These are phyloP conservation scores for Euura lappo DNA, from an alignment of 1,140 invertebrate species.

Conservation along the genomic window DNA sequence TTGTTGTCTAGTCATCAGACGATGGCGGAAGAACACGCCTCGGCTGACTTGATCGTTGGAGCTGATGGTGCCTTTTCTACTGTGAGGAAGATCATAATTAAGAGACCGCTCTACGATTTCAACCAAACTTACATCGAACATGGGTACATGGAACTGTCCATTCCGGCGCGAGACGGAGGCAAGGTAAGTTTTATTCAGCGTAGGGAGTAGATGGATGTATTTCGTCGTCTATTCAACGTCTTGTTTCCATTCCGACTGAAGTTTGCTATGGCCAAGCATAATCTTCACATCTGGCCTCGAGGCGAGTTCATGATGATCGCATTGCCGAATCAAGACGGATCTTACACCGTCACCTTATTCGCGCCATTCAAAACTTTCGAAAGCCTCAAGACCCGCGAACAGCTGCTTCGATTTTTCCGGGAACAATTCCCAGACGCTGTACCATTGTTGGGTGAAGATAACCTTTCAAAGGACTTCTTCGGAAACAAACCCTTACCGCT, in stretches of 20 bases:
- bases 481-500: slow-evolving; percentile 73
- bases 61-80: slow-evolving; percentile 94
- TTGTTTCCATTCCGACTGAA: slow-evolving; percentile 45
- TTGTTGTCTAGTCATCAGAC: slow-evolving; percentile 39
- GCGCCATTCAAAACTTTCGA: slow-evolving; percentile 89
- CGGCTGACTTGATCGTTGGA: slow-evolving; percentile 86
- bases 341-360: slow-evolving; percentile 96
- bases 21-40: slow-evolving; percentile 57
- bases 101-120: slow-evolving; percentile 79
- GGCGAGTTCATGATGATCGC: slow-evolving; percentile 98
- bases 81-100: slow-evolving; percentile 84
- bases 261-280: slow-evolving; percentile 87
- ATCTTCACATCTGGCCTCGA: slow-evolving; percentile 97
- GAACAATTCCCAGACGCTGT: slow-evolving; percentile 87
- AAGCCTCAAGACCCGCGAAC: slow-evolving; percentile 67
- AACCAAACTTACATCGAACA: slow-evolving; percentile 94
- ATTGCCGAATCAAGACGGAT: slow-evolving; percentile 90
- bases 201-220: neutral
- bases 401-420: slow-evolving; percentile 82
- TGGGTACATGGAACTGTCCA: slow-evolving; percentile 92
- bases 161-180: slow-evolving; percentile 73
- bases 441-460: slow-evolving; percentile 80
- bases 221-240: neutral
- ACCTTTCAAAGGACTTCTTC: slow-evolving; percentile 78
- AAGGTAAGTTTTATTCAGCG: slow-evolving; percentile 49